phyloP scores from a whole-genome alignment of 2,888 invertebrate species.

The Mimachlamys varia region DNA sequence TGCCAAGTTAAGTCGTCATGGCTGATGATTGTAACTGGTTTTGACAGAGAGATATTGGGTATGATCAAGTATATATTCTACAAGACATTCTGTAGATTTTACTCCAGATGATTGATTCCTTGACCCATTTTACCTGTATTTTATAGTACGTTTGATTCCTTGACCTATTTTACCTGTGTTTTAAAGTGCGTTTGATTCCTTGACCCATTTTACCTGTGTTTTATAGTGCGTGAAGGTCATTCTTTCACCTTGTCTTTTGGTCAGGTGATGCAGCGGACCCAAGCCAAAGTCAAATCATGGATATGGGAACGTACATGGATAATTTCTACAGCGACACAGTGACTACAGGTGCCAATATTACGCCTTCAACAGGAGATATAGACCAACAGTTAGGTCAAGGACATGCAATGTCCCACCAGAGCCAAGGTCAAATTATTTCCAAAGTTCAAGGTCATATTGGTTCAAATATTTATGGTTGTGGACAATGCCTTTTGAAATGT shows the following conservation, averaged over 20 bases:
- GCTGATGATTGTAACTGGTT: background rate
- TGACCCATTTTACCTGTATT: background rate
- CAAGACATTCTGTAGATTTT: background rate
- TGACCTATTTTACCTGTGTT: background rate
- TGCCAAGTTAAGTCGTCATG: background rate
- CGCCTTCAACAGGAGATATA: background rate
- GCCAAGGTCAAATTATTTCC: background rate
- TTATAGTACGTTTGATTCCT: background rate
- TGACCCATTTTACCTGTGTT: background rate
- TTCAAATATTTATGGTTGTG: conserved; percentile 13
- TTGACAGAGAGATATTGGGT: background rate
- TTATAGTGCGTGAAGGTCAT: background rate
- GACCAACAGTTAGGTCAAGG: background rate
- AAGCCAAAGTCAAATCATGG: background rate
- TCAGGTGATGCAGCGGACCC: conserved; percentile 7
- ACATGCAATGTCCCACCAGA: background rate
- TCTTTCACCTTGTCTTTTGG: conserved; percentile 28
- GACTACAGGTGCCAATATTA: background rate
- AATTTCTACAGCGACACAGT: background rate
- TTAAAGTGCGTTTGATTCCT: background rate
- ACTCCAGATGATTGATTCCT: background rate
- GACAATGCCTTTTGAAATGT: background rate
- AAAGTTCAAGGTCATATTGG: conserved; percentile 31
- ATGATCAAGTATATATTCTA: too few relatives aligned
- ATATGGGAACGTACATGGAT: background rate